Evolutionary conservation across 2,113 vertebrate genomes (phyloP).

Genomic region (Elanus axillaris): DNA sequence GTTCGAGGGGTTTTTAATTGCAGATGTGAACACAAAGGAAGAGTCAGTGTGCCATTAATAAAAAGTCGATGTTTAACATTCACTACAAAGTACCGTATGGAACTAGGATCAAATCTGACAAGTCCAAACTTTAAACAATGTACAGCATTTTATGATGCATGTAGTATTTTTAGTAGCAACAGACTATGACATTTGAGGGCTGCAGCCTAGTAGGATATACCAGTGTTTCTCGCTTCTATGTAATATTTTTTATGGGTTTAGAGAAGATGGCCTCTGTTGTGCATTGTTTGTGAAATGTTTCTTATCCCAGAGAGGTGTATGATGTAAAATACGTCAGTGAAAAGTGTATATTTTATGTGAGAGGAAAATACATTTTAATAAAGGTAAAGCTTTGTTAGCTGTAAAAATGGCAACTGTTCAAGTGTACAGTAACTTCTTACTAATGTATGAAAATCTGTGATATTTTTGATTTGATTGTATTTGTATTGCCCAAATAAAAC

Average conservation of each 20-base stretch:
- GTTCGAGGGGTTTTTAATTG: not conserved
- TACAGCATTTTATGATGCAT: constrained; percentile 35
- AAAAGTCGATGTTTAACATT: not conserved
- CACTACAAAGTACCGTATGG: not conserved
- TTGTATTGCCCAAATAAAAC: constrained; percentile 72
- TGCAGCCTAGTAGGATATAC: constrained; percentile 50
- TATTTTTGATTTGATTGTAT: constrained; percentile 70
- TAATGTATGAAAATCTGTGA: constrained; percentile 69
- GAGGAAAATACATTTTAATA: constrained; percentile 72
- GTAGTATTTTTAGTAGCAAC: constrained; percentile 40
- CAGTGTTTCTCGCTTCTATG: constrained; percentile 53
- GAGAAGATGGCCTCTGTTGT: constrained; percentile 51
- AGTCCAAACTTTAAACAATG: not conserved
- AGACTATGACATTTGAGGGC: constrained; percentile 41
- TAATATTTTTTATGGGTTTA: constrained; percentile 48
- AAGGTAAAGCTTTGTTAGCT: constrained; percentile 68
- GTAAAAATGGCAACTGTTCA: constrained; percentile 65
- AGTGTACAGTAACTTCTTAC: constrained; percentile 75
- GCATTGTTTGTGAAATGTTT: constrained; percentile 65
- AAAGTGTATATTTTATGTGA: constrained; percentile 71
- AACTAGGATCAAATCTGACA: not conserved
- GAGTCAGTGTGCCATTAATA: not conserved
- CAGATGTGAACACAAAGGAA: constrained; percentile 12
- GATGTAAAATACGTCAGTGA: constrained; percentile 68
- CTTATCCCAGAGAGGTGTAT: constrained; percentile 60